phyloP scores from a whole-genome alignment of 2,113 vertebrate species.

The Illadopsis cleaveri region DNA sequence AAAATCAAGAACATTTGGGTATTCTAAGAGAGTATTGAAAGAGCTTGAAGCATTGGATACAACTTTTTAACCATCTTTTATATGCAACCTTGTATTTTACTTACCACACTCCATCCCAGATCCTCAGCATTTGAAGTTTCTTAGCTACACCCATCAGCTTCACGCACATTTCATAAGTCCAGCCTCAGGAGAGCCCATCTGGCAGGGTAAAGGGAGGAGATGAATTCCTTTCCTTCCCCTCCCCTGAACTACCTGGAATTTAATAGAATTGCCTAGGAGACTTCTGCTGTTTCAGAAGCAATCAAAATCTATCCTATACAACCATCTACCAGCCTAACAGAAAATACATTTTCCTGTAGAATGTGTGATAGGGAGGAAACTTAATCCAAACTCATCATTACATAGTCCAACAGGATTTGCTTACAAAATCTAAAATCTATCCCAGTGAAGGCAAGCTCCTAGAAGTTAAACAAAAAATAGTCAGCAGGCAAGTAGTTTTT shows the following conservation, averaged over 20 bases:
- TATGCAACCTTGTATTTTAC: not conserved
- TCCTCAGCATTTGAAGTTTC: not conserved
- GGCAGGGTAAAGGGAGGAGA: not conserved
- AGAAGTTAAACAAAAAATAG: not conserved
- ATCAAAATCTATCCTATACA: not conserved
- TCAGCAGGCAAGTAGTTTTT: not conserved
- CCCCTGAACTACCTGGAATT: not conserved
- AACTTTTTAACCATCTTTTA: not conserved
- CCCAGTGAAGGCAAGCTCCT: not conserved
- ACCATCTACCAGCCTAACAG: not conserved
- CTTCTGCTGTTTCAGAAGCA: not conserved
- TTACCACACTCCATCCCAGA: not conserved
- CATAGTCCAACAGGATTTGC: not conserved
- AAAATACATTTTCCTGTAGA: not conserved
- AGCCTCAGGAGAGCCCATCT: fast-evolving
- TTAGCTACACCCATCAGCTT: not conserved
- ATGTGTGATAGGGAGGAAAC: not conserved
- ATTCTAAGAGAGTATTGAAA: not conserved
- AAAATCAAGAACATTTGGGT: not conserved
- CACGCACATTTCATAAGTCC: not conserved
- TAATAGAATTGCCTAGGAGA: not conserved
- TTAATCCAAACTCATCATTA: not conserved
- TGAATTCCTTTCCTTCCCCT: not conserved
- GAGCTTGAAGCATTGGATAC: not conserved
- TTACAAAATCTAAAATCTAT: not conserved